A percentile compares a stretch with the other conserved stretches of the same genome.
Conservation (phyloP, 1,140 invertebrate genomes). For the Zophobas morio region DNA sequence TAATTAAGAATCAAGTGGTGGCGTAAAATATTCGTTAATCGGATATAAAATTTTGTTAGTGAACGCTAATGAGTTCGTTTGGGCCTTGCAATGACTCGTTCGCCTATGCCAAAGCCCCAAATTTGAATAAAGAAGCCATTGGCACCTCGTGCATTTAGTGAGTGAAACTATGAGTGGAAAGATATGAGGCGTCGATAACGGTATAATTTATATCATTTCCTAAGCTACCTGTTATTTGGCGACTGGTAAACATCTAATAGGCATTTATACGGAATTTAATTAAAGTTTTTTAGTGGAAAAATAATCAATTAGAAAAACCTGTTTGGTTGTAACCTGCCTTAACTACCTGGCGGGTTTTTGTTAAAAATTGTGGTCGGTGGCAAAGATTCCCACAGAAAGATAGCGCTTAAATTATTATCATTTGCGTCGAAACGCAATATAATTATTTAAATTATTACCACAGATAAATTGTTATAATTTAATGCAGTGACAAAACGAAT, state of each 20-base stretch:
- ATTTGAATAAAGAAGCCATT: conserved; percentile 40
- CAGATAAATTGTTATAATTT: conserved; percentile 46
- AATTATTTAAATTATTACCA: conserved; percentile 47
- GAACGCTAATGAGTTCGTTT: conserved; percentile 26
- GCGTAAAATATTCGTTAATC: conserved; percentile 16
- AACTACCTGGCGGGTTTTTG: conserved; percentile 28
- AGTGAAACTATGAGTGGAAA: conserved; percentile 41
- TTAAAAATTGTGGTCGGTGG: conserved; percentile 43
- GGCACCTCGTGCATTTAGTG: conserved; percentile 26
- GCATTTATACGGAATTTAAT: conserved; percentile 45
- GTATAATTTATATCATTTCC: conserved; percentile 48
- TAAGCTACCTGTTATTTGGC: conserved; percentile 46
- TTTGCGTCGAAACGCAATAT: conserved; percentile 39
- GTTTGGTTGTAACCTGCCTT: conserved; percentile 43
- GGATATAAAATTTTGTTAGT: neutral
- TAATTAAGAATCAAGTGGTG: conserved; percentile 5
- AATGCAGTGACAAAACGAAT: conserved; percentile 44
- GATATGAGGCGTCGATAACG: conserved; percentile 47
- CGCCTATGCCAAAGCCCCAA: conserved; percentile 19
- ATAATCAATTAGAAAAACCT: conserved; percentile 48
- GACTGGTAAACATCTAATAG: conserved; percentile 44
- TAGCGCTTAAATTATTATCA: conserved; percentile 45
- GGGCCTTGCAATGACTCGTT: neutral
- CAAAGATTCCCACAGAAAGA: conserved; percentile 42
- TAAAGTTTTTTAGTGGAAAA: conserved; percentile 42